These are phyloP conservation scores for Steinernema carpocapsae DNA, from an alignment of 2,888 invertebrate species.

Conservation along the genomic window DNA sequence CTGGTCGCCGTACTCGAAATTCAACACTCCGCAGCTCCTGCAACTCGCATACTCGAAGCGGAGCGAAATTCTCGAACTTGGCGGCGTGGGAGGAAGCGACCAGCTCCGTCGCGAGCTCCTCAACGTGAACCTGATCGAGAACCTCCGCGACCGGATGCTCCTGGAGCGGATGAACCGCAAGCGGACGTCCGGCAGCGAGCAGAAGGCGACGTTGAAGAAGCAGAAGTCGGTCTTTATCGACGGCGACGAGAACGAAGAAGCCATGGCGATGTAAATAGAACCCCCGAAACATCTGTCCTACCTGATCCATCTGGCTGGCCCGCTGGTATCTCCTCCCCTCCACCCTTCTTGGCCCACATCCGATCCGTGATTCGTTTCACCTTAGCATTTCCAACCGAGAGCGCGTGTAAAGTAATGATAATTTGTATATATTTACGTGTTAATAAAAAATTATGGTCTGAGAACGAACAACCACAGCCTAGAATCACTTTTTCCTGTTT, in stretches of 20 bases:
- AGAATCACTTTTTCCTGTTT: conserved; percentile 10
- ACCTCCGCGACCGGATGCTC: conserved; percentile 26
- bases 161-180: conserved; percentile 27
- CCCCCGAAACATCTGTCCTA: neutral
- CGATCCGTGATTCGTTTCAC: conserved; percentile 19
- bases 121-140: conserved; percentile 28
- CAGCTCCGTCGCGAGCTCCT: conserved; percentile 23
- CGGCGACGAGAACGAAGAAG: conserved; percentile 26
- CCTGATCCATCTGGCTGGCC: conserved; percentile 29
- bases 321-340: conserved; percentile 21
- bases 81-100: neutral
- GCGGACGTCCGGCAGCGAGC: conserved; percentile 8
- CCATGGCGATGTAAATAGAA: conserved; percentile 26
- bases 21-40: conserved; percentile 26
- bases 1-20: conserved; percentile 21
- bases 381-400: conserved; percentile 33
- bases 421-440: conserved; percentile 22
- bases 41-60: conserved; percentile 29
- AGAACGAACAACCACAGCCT: neutral
- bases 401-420: conserved; percentile 23
- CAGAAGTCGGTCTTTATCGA: conserved; percentile 22
- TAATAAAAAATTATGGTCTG: conserved; percentile 10
- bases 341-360: neutral
- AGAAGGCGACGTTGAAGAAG: conserved; percentile 17
- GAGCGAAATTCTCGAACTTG: conserved; percentile 1